Evolutionary conservation across 2,797 vertebrate species (phyloP).

Genomic region (Sitta carolinensis): DNA sequence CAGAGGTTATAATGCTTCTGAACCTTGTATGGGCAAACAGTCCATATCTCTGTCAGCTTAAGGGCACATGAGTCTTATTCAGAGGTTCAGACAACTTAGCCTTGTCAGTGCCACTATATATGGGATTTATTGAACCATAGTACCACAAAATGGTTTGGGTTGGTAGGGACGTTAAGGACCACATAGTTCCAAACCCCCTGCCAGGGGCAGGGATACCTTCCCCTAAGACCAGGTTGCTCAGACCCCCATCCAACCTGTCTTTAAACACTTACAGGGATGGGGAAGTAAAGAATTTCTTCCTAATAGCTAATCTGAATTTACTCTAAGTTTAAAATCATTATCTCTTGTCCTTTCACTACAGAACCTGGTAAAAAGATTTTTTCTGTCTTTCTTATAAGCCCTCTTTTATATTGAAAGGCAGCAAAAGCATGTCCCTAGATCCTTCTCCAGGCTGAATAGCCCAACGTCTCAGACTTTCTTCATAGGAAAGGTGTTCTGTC

Average conservation of each 20-base stretch:
- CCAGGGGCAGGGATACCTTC: background rate
- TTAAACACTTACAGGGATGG: background rate
- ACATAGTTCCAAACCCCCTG: background rate
- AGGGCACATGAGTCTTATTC: background rate
- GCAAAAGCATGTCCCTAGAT: rapidly evolving
- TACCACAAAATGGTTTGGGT: background rate
- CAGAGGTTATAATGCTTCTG: background rate
- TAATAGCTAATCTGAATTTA: background rate
- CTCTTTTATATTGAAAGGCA: background rate
- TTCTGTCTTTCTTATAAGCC: background rate
- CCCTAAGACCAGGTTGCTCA: background rate
- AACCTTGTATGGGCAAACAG: background rate
- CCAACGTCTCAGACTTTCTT: background rate
- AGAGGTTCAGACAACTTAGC: background rate
- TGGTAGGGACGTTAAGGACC: background rate
- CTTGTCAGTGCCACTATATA: background rate
- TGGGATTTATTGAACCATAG: background rate
- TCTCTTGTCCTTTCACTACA: background rate
- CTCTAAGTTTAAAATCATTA: background rate
- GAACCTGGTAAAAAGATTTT: background rate
- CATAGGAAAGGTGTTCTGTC: background rate
- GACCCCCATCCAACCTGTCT: background rate
- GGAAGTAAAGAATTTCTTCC: background rate
- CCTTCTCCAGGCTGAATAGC: background rate
- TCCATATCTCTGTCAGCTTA: background rate